A percentile compares a stretch with the other conserved stretches of the same genome.
Conservation (phyloP, 1,140 invertebrate species). For the Papilio polytes region DNA sequence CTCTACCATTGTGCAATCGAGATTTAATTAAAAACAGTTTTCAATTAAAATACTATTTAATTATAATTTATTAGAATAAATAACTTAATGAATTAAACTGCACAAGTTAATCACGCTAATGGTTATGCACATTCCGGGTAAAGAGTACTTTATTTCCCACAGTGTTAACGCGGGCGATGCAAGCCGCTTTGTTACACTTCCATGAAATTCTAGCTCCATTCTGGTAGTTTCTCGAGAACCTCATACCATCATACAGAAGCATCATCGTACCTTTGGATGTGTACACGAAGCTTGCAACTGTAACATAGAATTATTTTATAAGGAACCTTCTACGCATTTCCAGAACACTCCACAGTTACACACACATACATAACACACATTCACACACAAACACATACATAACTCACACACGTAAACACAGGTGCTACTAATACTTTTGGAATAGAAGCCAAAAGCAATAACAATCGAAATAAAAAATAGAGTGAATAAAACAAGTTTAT, state of each 20-base stretch:
- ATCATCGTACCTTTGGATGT: conserved; percentile 45
- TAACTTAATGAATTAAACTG: not conserved
- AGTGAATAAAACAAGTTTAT: not conserved
- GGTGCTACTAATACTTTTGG: not conserved
- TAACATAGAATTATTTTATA: conserved; percentile 2
- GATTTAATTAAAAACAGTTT: not conserved
- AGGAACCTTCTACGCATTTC: no score
- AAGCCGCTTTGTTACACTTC: conserved; percentile 54
- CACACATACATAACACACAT: no score
- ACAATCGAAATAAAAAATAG: not conserved
- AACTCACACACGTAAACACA: no score
- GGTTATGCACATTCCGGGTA: conserved; percentile 52
- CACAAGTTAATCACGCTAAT: conserved; percentile 10
- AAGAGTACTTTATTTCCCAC: conserved; percentile 40
- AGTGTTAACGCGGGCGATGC: conserved; percentile 53
- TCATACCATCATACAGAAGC: conserved; percentile 43
- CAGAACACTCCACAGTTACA: no score
- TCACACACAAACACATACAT: no score
- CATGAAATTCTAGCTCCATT: conserved; percentile 53
- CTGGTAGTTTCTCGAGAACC: conserved; percentile 56
- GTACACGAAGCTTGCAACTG: conserved; percentile 32
- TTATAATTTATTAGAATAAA: not conserved
- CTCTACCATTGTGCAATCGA: not conserved
- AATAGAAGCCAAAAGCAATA: not conserved
- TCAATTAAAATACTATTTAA: not conserved